A percentile compares a stretch with the other conserved stretches of the same genome.
Evolutionary conservation across 1,140 invertebrate species (phyloP).

Genomic region (Pseudobourletiella spinata): DNA sequence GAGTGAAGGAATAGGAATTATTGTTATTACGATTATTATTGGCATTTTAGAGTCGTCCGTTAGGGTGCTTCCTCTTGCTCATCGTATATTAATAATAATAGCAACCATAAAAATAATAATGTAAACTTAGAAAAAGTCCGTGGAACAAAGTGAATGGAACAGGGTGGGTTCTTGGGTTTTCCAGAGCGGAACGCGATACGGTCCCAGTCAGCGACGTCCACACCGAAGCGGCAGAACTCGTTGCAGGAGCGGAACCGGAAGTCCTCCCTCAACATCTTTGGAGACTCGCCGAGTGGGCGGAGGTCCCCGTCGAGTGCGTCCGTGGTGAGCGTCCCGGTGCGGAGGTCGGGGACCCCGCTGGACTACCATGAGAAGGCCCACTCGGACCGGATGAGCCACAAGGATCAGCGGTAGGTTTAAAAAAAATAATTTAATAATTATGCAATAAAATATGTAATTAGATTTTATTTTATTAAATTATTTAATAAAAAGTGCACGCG

Average conservation of each 20-base stretch:
- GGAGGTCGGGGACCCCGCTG: slow-evolving; percentile 29
- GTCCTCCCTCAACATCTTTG: slow-evolving; percentile 28
- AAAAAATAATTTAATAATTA: background rate
- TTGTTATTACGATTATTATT: background rate
- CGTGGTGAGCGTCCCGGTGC: slow-evolving; percentile 31
- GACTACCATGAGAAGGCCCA: slow-evolving; percentile 31
- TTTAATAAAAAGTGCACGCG: too few relatives aligned
- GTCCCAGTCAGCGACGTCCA: slow-evolving; percentile 34
- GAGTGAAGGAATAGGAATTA: background rate
- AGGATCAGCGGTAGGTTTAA: slow-evolving; percentile 32
- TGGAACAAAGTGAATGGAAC: background rate
- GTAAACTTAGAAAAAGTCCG: background rate
- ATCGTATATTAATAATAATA: too few relatives aligned
- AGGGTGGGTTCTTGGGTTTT: background rate
- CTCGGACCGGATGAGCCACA: slow-evolving; percentile 29
- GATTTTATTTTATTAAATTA: too few relatives aligned
- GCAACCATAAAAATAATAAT: background rate
- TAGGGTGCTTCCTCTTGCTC: too few relatives aligned
- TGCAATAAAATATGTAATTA: too few relatives aligned
- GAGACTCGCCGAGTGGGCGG: slow-evolving; percentile 20
- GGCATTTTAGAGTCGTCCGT: background rate
- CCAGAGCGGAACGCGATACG: slow-evolving; percentile 29
- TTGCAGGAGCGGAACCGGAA: slow-evolving; percentile 29
- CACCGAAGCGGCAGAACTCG: slow-evolving; percentile 29
- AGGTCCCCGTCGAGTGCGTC: slow-evolving; percentile 27